Conservation (phyloP, 1,140 invertebrate genomes). For the Saxidomus purpurata region DNA sequence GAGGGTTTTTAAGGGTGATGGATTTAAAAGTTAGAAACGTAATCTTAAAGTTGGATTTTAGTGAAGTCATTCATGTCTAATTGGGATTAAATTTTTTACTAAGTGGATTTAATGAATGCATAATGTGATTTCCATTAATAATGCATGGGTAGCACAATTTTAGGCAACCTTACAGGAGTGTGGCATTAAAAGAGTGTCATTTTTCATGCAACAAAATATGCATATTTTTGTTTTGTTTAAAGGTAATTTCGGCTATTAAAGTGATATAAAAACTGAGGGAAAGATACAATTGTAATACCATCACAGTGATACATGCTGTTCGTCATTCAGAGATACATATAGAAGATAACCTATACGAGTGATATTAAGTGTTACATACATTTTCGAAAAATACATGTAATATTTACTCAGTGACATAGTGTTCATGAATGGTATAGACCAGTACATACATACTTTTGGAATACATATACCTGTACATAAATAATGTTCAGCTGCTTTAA, state of each 20-base stretch:
- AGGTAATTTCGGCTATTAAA: neutral
- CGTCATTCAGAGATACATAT: neutral
- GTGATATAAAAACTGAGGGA: neutral
- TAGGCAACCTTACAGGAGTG: neutral
- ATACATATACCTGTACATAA: neutral
- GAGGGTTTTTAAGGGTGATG: neutral
- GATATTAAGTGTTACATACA: neutral
- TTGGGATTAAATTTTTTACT: conserved; percentile 19
- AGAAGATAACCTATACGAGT: neutral
- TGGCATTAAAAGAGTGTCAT: neutral
- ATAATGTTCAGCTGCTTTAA: conserved; percentile 73
- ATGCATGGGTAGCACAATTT: neutral
- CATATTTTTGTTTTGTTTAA: conserved; percentile 13
- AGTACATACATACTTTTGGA: neutral
- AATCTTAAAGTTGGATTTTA: conserved; percentile 14
- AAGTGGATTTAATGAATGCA: conserved; percentile 27
- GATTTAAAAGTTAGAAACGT: conserved; percentile 37
- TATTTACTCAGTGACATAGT: too few species aligned
- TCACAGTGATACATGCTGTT: neutral
- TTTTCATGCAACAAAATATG: conserved; percentile 7
- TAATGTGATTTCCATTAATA: neutral
- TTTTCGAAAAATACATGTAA: neutral
- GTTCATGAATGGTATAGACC: too few species aligned
- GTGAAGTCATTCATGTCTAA: conserved; percentile 26
- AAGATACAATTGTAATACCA: neutral